Percentiles rank a stretch among this genome's conserved stretches.
Conservation (phyloP, 2,888 invertebrate species). For the Drosophila niveifrons region DNA sequence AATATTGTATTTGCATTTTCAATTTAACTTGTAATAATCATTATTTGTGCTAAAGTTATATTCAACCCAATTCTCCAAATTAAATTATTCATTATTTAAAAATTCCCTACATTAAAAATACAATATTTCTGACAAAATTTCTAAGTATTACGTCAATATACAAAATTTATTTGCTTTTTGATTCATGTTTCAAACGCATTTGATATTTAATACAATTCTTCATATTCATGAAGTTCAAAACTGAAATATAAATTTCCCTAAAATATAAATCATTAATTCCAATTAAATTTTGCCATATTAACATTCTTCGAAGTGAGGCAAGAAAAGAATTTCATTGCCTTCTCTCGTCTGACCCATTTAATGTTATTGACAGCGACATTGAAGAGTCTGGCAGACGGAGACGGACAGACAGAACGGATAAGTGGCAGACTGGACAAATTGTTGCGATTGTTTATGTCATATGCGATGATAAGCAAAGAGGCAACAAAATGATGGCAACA, state of each 20-base stretch:
- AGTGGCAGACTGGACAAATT: slow-evolving; percentile 29
- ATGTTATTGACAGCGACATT: slow-evolving; percentile 57
- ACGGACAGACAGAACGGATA: slow-evolving; percentile 19
- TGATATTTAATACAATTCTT: neutral
- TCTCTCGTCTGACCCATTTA: slow-evolving; percentile 56
- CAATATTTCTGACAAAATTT: too few species aligned
- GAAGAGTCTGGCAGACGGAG: slow-evolving; percentile 33
- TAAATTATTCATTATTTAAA: too few species aligned
- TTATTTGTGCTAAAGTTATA: too few species aligned
- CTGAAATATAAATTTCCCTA: neutral
- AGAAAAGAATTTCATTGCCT: slow-evolving; percentile 35
- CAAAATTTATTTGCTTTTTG: neutral
- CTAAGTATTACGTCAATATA: neutral
- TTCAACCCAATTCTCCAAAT: too few species aligned
- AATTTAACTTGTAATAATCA: too few species aligned
- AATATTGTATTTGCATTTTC: too few species aligned
- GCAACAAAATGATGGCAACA: slow-evolving; percentile 37
- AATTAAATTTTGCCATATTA: slow-evolving; percentile 3
- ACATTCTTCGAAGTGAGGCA: slow-evolving; percentile 1
- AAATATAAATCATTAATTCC: neutral
- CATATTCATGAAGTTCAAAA: neutral
- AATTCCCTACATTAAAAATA: too few species aligned
- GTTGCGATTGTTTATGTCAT: slow-evolving; percentile 41
- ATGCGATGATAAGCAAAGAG: slow-evolving; percentile 25
- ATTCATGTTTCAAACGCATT: neutral